Base-by-base conservation (phyloP, 2,113 vertebrate genomes). In the Petrocephalus microphthalmus region DNA sequence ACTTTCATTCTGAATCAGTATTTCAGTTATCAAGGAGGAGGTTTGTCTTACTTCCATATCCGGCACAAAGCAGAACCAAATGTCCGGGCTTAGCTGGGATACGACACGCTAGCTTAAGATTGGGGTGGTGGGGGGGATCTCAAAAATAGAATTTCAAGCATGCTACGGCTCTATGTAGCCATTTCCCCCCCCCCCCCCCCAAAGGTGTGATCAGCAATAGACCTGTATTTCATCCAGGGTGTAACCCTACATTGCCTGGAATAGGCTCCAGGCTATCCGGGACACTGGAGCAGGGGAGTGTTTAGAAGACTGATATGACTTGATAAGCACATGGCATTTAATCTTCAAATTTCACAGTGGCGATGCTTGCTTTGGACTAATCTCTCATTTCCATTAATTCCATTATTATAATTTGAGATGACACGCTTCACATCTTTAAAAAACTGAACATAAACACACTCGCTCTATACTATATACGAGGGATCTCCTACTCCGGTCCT, bases 1-100 rank as follows among this genome's bases (percentile, higher is more conserved):
- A 89, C 52, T 89, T 89, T 88, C 90, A 90, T 92, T 90, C 89
- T 85, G 87, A 88, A 89, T 90, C 53, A 88, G 83, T 84, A 86
- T 89, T 88, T 88, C 82, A 47, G 64, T 89, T 91, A 56, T 71
- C 42, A 88, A 84, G 88, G 88, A 90, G 89, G 88, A 90, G 88
- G 83, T 52, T 5, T 1, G 42, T 52, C 67, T 92, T 87, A 85
- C 54, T 86, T 60, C 57, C 60, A 74, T 87, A 91, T 89, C 60
- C 64, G 37, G 87, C 78, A 60, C 45, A 25, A 85, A 87, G 49
- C 45, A 84, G 4, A 88, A 84, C 71, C 74, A 54, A 87, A 90
- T 53, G 33, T 56, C 56, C 53, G 11, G 53, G 25, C 88, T 89
- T 54, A 60, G 82, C 57, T 47, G 85, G 53, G 25, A 78, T 64